Conservation (phyloP, 2,888 invertebrate species). For the Neoascia interrupta region DNA sequence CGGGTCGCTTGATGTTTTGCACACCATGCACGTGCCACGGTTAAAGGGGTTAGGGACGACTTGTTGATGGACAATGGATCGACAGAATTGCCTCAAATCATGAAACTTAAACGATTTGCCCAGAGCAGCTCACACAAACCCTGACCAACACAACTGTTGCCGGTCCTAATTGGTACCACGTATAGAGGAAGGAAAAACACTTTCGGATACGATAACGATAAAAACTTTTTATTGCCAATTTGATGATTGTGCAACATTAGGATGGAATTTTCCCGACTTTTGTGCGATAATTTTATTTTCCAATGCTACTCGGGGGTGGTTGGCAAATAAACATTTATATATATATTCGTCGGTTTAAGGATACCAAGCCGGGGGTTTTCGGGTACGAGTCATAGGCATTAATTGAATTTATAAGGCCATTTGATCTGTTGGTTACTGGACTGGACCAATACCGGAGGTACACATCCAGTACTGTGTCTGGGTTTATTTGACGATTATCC, state of each 20-base stretch:
- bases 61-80: slow-evolving; percentile 30
- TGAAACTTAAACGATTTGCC: slow-evolving; percentile 28
- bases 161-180: slow-evolving; percentile 25
- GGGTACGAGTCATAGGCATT: background rate
- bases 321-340: too few species aligned
- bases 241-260: slow-evolving; percentile 18
- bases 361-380: background rate
- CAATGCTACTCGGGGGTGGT: too few species aligned
- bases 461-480: too few species aligned
- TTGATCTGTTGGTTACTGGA: background rate
- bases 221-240: slow-evolving; percentile 44
- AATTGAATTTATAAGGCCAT: slow-evolving; percentile 32
- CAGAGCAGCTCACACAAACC: too few species aligned
- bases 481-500: too few species aligned
- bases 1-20: too few species aligned
- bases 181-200: slow-evolving; percentile 29
- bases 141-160: slow-evolving; percentile 21
- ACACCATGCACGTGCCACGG: slow-evolving; percentile 25
- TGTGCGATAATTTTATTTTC: slow-evolving; percentile 11
- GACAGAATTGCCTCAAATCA: slow-evolving; percentile 33
- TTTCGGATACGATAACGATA: slow-evolving; percentile 25
- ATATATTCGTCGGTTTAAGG: too few species aligned
- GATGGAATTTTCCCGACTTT: slow-evolving; percentile 11
- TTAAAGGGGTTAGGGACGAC: slow-evolving; percentile 17
- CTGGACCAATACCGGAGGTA: too few species aligned